Conservation (phyloP, 2,888 invertebrate genomes). For the Volucella inanis region DNA sequence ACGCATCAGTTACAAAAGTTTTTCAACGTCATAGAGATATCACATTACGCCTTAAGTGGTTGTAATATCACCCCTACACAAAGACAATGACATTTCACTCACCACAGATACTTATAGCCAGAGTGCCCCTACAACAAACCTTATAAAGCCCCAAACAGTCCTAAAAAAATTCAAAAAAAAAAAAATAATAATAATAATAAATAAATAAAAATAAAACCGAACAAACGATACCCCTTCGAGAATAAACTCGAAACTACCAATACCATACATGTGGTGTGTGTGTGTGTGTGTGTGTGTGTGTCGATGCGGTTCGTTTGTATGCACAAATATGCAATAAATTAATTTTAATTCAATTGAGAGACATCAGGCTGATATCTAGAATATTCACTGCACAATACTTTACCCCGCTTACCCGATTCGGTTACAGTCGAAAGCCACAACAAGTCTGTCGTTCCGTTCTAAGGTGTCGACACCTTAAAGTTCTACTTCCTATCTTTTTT, state of each 20-base stretch:
- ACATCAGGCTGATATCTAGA: constrained; percentile 28
- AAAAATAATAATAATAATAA: too few species aligned
- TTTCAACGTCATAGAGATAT: constrained; percentile 3
- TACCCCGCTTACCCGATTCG: neutral
- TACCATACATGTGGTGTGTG: too few species aligned
- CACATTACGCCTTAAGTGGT: constrained; percentile 9
- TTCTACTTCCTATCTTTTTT: too few species aligned
- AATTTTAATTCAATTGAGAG: constrained; percentile 70
- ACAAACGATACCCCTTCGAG: neutral
- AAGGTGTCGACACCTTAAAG: constrained; percentile 12
- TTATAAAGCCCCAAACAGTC: neutral
- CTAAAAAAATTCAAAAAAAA: constrained; percentile 20
- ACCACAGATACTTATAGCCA: neutral
- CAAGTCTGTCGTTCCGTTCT: neutral
- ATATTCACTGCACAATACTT: neutral
- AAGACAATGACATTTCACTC: neutral
- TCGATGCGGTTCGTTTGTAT: constrained; percentile 36
- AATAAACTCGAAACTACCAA: too few species aligned
- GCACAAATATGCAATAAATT: constrained; percentile 66
- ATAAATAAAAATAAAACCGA: neutral
- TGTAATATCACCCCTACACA: constrained; percentile 4
- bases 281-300: constrained; percentile 10
- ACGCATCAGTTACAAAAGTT: constrained; percentile 13
- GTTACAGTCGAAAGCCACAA: neutral
- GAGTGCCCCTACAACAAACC: neutral